Percentiles rank a stretch among this genome's conserved stretches.
Evolutionary conservation across 2,797 vertebrate genomes (phyloP).

Genomic region (Clarias pachynema): DNA sequence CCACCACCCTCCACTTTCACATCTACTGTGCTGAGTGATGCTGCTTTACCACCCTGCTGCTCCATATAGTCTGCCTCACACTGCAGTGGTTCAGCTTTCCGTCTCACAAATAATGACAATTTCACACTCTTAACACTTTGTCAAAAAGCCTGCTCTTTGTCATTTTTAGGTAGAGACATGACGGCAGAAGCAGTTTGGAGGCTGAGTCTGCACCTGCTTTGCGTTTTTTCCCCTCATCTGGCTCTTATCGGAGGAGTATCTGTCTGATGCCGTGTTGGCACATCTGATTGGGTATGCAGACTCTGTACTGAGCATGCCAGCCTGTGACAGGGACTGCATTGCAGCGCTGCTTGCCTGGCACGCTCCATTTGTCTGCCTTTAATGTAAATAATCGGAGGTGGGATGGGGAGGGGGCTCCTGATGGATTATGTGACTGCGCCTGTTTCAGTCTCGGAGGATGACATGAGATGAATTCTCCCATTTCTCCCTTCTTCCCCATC

Average conservation of each 20-base stretch:
- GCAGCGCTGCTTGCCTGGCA: conserved; percentile 76
- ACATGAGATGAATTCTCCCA: conserved; percentile 46
- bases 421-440: conserved; percentile 57
- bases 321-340: conserved; percentile 78
- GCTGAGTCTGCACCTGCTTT: conserved; percentile 38
- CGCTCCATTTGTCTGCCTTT: conserved; percentile 61
- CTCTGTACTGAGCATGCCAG: conserved; percentile 79
- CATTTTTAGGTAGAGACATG: conserved; percentile 43
- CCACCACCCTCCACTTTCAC: conserved; percentile 8
- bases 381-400: conserved; percentile 59
- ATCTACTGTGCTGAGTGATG: conserved; percentile 57
- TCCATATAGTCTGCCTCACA: conserved; percentile 50
- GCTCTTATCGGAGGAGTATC: conserved; percentile 54
- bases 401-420: conserved; percentile 44
- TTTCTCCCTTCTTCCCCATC: conserved; percentile 33
- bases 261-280: conserved; percentile 66
- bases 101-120: conserved; percentile 45
- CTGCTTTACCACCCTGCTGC: conserved; percentile 56
- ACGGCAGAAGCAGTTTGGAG: conserved; percentile 50
- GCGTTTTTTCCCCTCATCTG: conserved; percentile 41
- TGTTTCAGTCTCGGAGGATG: conserved; percentile 52
- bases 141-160: conserved; percentile 41
- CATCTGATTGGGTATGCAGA: conserved; percentile 75
- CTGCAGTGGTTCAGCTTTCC: conserved; percentile 44
- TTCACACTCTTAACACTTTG: conserved; percentile 26